Evolutionary conservation across 1,140 invertebrate species (phyloP).

Genomic region (Lepidurus packardi): DNA sequence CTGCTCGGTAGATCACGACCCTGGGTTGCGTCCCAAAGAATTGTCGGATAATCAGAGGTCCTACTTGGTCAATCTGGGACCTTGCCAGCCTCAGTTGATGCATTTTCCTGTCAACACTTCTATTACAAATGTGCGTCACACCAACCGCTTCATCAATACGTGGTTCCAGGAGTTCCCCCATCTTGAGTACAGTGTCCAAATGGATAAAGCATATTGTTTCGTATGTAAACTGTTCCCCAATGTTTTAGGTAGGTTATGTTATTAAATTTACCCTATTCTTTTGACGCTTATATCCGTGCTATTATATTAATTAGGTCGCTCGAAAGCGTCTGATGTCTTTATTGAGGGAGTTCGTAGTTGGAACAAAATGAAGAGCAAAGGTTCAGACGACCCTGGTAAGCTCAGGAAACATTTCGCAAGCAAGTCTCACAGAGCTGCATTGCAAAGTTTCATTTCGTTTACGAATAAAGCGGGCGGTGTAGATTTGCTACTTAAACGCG

Average conservation of each 20-base stretch:
- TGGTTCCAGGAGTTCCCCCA: constrained; percentile 22
- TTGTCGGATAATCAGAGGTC: constrained; percentile 15
- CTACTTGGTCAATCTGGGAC: constrained; percentile 20
- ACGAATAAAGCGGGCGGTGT: not conserved
- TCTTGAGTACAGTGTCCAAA: constrained; percentile 12
- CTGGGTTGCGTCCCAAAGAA: constrained; percentile 2
- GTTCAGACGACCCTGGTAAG: constrained; percentile 9
- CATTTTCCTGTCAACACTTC: not conserved
- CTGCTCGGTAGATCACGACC: constrained; percentile 5
- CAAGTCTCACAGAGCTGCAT: not conserved
- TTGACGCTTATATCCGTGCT: not conserved
- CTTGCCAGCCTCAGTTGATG: constrained; percentile 1
- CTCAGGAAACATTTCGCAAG: not conserved
- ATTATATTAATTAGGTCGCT: not conserved
- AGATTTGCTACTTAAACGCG: not conserved
- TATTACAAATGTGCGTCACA: not conserved
- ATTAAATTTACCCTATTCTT: not conserved
- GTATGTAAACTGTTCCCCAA: constrained; percentile 7
- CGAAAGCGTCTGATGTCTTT: not conserved
- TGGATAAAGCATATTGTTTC: constrained; percentile 19
- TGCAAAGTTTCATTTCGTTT: constrained; percentile 10
- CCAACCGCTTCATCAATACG: not conserved
- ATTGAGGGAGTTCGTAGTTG: constrained; percentile 3
- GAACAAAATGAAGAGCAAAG: constrained; percentile 24
- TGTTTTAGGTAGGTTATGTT: not conserved